Evolutionary conservation across 2,113 vertebrate genomes (phyloP).

Genomic region (Castor canadensis): DNA sequence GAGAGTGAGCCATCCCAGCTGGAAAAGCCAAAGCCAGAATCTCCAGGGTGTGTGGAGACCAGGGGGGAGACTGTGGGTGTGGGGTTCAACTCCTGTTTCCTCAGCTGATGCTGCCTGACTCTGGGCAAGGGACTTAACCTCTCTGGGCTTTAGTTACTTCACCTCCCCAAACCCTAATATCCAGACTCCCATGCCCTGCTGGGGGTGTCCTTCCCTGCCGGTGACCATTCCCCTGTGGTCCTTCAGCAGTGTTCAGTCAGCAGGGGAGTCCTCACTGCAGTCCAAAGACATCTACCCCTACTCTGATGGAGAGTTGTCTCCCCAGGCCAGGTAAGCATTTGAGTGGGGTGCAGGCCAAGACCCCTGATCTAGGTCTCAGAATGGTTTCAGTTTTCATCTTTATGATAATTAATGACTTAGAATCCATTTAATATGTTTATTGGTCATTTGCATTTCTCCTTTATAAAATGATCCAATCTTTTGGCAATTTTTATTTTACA

Average conservation of each 20-base stretch:
- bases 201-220: slow-evolving; percentile 30
- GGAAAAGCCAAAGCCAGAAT: slow-evolving; percentile 31
- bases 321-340: slow-evolving; percentile 82
- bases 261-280: slow-evolving; percentile 34
- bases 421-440: not conserved
- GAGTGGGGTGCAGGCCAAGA: not conserved
- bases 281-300: slow-evolving; percentile 81
- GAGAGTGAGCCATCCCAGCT: slow-evolving; percentile 73
- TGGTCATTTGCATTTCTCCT: not conserved
- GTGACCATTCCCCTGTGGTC: slow-evolving; percentile 76
- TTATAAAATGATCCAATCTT: not conserved
- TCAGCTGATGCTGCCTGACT: not conserved
- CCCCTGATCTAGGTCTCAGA: not conserved
- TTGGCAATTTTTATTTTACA: not conserved
- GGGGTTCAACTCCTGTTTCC: not conserved
- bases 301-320: slow-evolving; percentile 88
- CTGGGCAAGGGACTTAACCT: not conserved
- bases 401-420: not conserved
- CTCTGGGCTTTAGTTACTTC: not conserved
- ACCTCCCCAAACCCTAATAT: not conserved
- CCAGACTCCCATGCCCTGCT: not conserved
- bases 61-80: too few species aligned
- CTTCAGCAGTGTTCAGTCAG: slow-evolving; percentile 82
- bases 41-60: not conserved
- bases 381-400: not conserved